Base-by-base conservation (phyloP, 64 coral and sea anemone genomes). In the Montipora sp. region DNA sequence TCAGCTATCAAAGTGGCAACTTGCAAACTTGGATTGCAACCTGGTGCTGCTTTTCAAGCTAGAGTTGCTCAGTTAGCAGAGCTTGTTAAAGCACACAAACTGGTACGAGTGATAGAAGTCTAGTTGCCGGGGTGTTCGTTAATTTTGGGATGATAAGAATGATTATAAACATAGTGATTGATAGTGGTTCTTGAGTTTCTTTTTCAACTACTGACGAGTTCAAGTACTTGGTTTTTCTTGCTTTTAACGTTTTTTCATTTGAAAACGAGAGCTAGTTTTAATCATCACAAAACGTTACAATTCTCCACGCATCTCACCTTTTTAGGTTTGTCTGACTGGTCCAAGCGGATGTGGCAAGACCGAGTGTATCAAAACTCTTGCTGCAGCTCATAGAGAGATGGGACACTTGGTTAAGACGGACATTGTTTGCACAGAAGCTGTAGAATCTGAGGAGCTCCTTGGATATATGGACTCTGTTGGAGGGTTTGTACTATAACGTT, bases 321-420 rank as follows among this genome's bases (percentile, higher is more conserved):
- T 6, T 73, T 22, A 98, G 97, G 94, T 98, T 46, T 95, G 92
- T 55, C 79, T 98, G 14, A 84, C 78, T 73, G 97, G 97, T 60
- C 97, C 97, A 0, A 92, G 94, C 80, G 94, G 97, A 19, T 96
- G 88, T 94, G 97, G 97, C 8, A 98, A 98, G 36, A 95, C 97
- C 14, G 92, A 98, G 75, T 98, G 94, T 69, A 98, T 98, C 79
- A 96, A 90, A 79, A 98, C 94, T 16, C 72, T 98, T 5, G 94
- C 91, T 43, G 97, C 97, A 11, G 89, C 94, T 45, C 92, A 96
- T 85, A 91, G 97, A 76, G 97, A 98, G 74, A 98, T 98, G 97
- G 97, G 97, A 74, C 94, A 87, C 47, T 45, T 89, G 27, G 94
- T 98, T 10, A 95, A 95, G 78, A 90, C 81, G 9, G 94, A 96